Evolutionary conservation across 2,888 invertebrate species (phyloP).

Genomic region (Argyresthia albistria): DNA sequence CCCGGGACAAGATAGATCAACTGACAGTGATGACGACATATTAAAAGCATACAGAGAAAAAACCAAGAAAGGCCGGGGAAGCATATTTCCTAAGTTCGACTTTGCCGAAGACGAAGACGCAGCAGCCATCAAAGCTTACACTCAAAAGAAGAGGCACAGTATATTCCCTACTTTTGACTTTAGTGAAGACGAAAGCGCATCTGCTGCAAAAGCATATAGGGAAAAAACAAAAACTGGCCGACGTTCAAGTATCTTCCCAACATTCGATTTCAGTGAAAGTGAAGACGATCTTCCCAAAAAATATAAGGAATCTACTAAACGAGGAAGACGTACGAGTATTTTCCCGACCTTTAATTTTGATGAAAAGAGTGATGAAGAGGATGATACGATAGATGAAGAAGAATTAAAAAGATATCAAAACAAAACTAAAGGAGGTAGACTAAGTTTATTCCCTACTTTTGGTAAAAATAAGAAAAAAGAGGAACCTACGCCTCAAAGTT

Average conservation of each 20-base stretch:
- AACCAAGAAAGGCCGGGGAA: slow-evolving; percentile 10
- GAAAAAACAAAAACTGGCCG: slow-evolving; percentile 48
- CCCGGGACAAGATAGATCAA: slow-evolving; percentile 34
- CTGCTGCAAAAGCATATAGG: slow-evolving; percentile 35
- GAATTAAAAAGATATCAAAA: slow-evolving; percentile 8
- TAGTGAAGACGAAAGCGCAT: slow-evolving; percentile 38
- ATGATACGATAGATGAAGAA: slow-evolving; percentile 7
- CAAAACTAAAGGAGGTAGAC: slow-evolving; percentile 7
- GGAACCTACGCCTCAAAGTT: slow-evolving; percentile 53
- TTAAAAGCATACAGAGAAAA: slow-evolving; percentile 9
- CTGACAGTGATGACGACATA: slow-evolving; percentile 27
- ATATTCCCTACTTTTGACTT: slow-evolving; percentile 56
- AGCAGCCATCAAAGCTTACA: slow-evolving; percentile 31
- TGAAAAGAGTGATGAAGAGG: slow-evolving; percentile 29
- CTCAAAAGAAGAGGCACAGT: slow-evolving; percentile 48
- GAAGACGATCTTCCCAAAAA: slow-evolving; percentile 38
- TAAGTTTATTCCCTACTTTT: slow-evolving; percentile 9
- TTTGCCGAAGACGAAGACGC: slow-evolving; percentile 56
- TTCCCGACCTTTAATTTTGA: slow-evolving; percentile 56
- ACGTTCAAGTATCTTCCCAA: slow-evolving; percentile 47
- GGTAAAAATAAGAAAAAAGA: slow-evolving; percentile 27
- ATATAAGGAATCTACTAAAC: slow-evolving; percentile 50
- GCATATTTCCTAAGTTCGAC: slow-evolving; percentile 28
- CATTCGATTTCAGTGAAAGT: slow-evolving; percentile 52
- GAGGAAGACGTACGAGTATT: slow-evolving; percentile 46